A percentile compares a stretch with the other conserved stretches of the same genome.
Conservation (phyloP, 2,797 vertebrate species). For the Rhinella marina region DNA sequence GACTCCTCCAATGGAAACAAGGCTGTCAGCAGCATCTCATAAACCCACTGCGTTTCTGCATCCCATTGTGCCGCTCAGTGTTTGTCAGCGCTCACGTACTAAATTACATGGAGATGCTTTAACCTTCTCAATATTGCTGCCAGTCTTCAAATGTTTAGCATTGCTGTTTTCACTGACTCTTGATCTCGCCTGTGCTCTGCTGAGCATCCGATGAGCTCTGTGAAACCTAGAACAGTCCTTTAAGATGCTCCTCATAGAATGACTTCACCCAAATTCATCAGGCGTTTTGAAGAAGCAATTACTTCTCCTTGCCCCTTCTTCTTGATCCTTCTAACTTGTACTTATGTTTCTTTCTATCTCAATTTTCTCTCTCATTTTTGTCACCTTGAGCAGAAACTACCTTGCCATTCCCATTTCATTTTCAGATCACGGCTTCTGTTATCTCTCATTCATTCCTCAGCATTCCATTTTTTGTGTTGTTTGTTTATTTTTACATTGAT, state of each 20-base stretch:
- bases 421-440: background rate
- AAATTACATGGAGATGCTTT: conserved; percentile 24
- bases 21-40: background rate
- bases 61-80: background rate
- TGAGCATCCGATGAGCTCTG: background rate
- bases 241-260: conserved; percentile 6
- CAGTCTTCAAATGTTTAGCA: conserved; percentile 7
- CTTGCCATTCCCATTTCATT: background rate
- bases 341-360: background rate
- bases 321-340: background rate
- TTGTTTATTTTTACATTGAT: background rate
- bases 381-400: conserved; percentile 1
- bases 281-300: conserved; percentile 23
- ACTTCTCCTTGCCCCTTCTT: background rate
- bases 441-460: background rate
- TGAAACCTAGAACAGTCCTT: background rate
- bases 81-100: background rate
- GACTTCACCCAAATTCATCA: background rate
- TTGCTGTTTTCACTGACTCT: conserved; percentile 13
- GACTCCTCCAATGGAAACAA: no score
- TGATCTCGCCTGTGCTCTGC: conserved; percentile 2
- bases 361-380: background rate
- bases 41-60: background rate
- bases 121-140: conserved; percentile 13
- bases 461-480: background rate